These are phyloP conservation scores for Sphaeridia pumilis DNA, from an alignment of 2,888 invertebrate genomes.

Conservation along the genomic window DNA sequence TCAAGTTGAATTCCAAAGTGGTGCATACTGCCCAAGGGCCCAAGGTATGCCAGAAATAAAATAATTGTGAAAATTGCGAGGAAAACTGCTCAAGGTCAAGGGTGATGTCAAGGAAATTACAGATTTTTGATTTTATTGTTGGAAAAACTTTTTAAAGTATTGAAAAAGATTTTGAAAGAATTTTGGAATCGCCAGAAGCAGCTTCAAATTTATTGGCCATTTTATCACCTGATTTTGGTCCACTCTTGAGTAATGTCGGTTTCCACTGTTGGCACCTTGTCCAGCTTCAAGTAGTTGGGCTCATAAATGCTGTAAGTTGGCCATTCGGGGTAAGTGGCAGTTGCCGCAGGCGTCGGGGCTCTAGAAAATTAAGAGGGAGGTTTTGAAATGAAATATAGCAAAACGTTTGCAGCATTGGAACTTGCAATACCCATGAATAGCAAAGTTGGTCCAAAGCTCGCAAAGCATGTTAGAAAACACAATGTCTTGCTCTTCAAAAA, in stretches of 20 bases:
- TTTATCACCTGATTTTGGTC: no score
- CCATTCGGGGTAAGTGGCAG: conserved; percentile 18
- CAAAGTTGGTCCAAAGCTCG: conserved; percentile 13
- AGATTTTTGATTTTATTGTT: not conserved
- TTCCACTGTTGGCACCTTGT: conserved; percentile 2
- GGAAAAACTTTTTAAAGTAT: not conserved
- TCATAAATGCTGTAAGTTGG: conserved; percentile 14
- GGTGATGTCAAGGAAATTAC: no score
- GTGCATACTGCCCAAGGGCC: no score
- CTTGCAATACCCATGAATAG: conserved; percentile 11
- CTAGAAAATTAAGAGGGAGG: conserved; percentile 5
- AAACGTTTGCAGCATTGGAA: not conserved
- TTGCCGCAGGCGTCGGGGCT: conserved; percentile 21
- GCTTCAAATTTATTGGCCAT: no score
- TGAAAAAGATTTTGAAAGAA: not conserved
- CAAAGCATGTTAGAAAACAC: conserved; percentile 8
- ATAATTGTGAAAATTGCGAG: no score
- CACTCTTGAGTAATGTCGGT: conserved; percentile 15
- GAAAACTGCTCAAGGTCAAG: no score
- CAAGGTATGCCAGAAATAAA: no score
- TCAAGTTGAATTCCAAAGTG: no score
- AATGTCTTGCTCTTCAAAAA: conserved; percentile 9
- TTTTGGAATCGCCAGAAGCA: not conserved
- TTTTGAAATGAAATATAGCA: not conserved
- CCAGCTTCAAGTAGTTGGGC: conserved; percentile 14